A percentile compares a stretch with the other conserved stretches of the same genome.
These are phyloP conservation scores for Microhierax caerulescens DNA, from an alignment of 2,797 vertebrate species.

Conservation along the genomic window DNA sequence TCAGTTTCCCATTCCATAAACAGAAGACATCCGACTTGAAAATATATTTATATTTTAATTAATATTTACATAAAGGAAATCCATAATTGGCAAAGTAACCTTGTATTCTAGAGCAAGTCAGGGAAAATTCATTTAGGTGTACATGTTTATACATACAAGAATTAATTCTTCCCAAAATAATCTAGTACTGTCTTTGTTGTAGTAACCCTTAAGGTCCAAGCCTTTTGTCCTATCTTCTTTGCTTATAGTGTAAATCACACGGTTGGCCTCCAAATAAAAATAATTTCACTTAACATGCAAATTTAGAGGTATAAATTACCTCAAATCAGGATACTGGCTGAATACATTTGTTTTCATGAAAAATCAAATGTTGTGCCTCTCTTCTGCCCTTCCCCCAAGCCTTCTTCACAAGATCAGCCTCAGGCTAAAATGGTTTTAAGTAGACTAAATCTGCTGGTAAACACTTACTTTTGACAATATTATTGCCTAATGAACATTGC, in stretches of 20 bases:
- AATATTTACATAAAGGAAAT: slow-evolving; percentile 43
- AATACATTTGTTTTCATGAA: slow-evolving; percentile 10
- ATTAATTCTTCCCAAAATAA: not conserved
- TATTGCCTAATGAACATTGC: slow-evolving; percentile 51
- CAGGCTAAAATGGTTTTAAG: slow-evolving; percentile 26
- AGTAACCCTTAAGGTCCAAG: not conserved
- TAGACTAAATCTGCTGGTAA: slow-evolving; percentile 42
- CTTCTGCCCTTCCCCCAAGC: slow-evolving; percentile 6
- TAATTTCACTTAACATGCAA: slow-evolving; percentile 41
- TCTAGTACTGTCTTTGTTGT: not conserved
- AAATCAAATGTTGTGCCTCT: not conserved
- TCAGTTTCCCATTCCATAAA: slow-evolving; percentile 36
- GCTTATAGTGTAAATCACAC: not conserved
- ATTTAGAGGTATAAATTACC: slow-evolving; percentile 3
- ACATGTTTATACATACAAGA: not conserved
- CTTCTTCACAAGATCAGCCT: slow-evolving; percentile 2
- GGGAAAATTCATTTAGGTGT: not conserved
- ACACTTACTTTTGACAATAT: slow-evolving; percentile 57
- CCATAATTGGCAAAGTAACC: not conserved
- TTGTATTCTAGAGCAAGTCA: not conserved
- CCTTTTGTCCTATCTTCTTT: not conserved
- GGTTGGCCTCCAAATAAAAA: slow-evolving; percentile 30
- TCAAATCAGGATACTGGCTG: not conserved
- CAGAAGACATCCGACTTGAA: not conserved
- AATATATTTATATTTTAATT: slow-evolving; percentile 33